A percentile compares a stretch with the other conserved stretches of the same genome.
These are phyloP conservation scores for Montipora sp. DNA, from an alignment of 64 coral and sea anemone species.

Conservation along the genomic window DNA sequence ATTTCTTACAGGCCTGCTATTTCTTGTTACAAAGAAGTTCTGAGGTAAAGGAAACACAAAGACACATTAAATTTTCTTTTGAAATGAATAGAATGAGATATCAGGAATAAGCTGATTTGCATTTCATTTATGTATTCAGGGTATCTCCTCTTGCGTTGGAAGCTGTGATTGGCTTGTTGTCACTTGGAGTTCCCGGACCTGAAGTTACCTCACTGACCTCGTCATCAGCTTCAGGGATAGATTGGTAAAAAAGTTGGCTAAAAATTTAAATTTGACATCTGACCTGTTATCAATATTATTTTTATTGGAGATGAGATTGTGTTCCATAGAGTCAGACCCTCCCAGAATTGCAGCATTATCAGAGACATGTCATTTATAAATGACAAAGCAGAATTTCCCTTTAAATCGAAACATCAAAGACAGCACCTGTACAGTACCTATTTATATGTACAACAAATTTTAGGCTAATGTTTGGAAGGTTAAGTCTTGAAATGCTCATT, in stretches of 20 bases:
- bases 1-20: constrained; percentile 77
- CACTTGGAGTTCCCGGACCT: constrained; percentile 75
- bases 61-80: not conserved
- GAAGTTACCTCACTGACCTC: constrained; percentile 89
- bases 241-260: constrained; percentile 70
- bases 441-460: no score
- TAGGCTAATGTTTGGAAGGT: no score
- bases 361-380: no score
- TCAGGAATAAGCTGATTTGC: not conserved
- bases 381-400: no score
- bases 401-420: no score
- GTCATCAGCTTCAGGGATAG: constrained; percentile 63
- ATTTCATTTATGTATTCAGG: constrained; percentile 24
- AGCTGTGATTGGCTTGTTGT: constrained; percentile 81
- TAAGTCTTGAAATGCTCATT: no score
- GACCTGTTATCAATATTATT: no score
- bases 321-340: no score
- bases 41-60: constrained; percentile 63
- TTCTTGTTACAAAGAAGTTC: constrained; percentile 98
- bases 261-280: no score
- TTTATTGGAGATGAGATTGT: no score
- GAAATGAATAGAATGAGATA: not conserved
- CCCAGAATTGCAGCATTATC: no score
- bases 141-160: constrained; percentile 93
- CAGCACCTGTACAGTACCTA: no score